Evolutionary conservation across 1,140 invertebrate species (phyloP), one percentile per base, ranked within the genome.

Genomic region (Acromyrmex echinatior): DNA sequence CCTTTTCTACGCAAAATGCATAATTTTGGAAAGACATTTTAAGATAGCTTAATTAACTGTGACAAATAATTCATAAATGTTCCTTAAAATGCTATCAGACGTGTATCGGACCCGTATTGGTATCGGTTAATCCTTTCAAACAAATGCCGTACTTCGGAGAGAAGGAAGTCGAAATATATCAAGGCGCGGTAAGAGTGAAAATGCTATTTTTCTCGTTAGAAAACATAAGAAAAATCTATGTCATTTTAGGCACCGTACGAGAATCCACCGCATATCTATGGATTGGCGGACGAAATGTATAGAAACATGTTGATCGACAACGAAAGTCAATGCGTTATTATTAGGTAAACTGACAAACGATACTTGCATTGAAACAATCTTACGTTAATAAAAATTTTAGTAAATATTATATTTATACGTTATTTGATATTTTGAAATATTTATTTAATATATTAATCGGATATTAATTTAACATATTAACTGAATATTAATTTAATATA

Each of bases 51-150:
- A 62, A 56, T 65, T 25, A 18, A 21, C 6, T 18, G 0, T 21
- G 25, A 16, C 14, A 18, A 45, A 39, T 63, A 14, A 60, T 45
- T 16, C 10, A 65, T 31, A 16, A 76, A 65, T 31, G 28, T 92
- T 94, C 92, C 93, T 95, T 93, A 94, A 45, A 39, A 93, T 84
- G 21, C 12, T 81, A 88, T 71, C 90, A 98, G 97, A 98, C 98
- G 31, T 98, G 98, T 94, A 98, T 98, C 91, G 98, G 98, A 14
- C 97, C 97, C 63, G 97, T 98, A 31, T 93, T 98, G 70, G 97
- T 98, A 58, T 97, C 97, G 0, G 96, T 98, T 25, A 98, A 98
- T 93, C 98, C 98, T 10, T 98, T 98, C 95, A 97, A 97, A 93
- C 96, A 97, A 91, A 96, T 98, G 95, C 96, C 96, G 16, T 97